Conservation (phyloP, 2,888 invertebrate genomes). For the Orthosia cruda region DNA sequence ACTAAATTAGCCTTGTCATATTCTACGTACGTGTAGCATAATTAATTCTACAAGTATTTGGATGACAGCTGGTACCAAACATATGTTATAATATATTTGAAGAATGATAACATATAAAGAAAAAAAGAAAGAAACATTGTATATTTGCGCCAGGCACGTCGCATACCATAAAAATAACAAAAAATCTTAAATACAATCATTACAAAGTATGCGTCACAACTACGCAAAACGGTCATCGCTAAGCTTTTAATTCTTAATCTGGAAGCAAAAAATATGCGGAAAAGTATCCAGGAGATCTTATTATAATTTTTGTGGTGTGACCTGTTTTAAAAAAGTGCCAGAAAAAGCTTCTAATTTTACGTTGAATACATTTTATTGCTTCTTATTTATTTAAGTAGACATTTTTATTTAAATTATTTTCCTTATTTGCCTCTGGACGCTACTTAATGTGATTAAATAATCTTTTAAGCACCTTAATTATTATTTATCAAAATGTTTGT, state of each 20-base stretch:
- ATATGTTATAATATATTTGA: no score
- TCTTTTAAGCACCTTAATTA: neutral
- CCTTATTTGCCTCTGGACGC: slow-evolving; percentile 4
- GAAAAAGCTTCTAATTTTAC: slow-evolving; percentile 30
- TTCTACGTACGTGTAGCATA: no score
- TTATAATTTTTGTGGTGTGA: slow-evolving; percentile 26
- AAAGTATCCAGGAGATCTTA: neutral
- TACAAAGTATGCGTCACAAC: no score
- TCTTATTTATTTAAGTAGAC: slow-evolving; percentile 22
- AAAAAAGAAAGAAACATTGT: no score
- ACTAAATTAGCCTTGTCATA: no score
- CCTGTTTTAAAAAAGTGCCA: slow-evolving; percentile 3
- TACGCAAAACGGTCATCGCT: no score
- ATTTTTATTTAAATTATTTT: slow-evolving; percentile 40
- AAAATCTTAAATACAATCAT: no score
- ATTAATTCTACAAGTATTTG: no score
- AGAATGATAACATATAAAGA: no score
- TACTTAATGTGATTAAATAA: slow-evolving; percentile 2
- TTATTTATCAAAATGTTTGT: neutral
- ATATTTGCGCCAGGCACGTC: no score
- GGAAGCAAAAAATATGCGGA: neutral
- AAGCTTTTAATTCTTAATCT: neutral
- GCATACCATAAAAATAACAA: no score
- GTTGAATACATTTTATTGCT: slow-evolving; percentile 9
- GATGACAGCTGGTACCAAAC: no score